Evolutionary conservation across 2,797 vertebrate species (phyloP).

Genomic region (Galagoides demidoff): DNA sequence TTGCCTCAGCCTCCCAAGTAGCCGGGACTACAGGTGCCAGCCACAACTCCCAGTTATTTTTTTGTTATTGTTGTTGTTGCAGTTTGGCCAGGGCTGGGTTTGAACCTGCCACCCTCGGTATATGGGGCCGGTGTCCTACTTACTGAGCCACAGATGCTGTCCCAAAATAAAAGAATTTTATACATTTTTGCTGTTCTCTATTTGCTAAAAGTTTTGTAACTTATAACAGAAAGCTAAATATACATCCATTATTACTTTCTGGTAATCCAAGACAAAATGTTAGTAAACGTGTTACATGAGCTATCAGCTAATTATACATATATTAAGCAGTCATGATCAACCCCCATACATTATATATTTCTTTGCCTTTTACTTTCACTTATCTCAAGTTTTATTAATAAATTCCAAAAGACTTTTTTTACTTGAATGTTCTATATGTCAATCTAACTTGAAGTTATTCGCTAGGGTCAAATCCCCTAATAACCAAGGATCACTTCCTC

Average conservation of each 20-base stretch:
- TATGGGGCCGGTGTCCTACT: too few relatives aligned
- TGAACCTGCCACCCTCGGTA: too few relatives aligned
- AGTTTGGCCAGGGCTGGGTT: too few relatives aligned
- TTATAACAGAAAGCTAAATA: neutral
- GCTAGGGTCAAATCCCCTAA: neutral
- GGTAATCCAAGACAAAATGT: neutral
- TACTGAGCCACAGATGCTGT: neutral
- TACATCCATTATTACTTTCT: neutral
- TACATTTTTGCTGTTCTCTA: neutral
- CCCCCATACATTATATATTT: neutral
- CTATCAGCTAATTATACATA: neutral
- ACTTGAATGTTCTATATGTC: neutral
- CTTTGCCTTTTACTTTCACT: neutral
- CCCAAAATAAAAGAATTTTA: constrained; percentile 9
- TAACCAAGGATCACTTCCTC: neutral
- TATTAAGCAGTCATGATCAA: neutral
- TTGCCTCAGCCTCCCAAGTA: too few relatives aligned
- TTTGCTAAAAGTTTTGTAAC: neutral
- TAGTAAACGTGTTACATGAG: neutral
- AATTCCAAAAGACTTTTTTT: constrained; percentile 29
- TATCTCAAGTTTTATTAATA: neutral
- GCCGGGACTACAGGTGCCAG: too few relatives aligned
- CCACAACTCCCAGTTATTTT: too few relatives aligned
- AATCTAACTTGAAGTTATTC: neutral
- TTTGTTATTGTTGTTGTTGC: too few relatives aligned